phyloP scores from a whole-genome alignment of 2,113 vertebrate species.

The Laticauda laticaudata region DNA sequence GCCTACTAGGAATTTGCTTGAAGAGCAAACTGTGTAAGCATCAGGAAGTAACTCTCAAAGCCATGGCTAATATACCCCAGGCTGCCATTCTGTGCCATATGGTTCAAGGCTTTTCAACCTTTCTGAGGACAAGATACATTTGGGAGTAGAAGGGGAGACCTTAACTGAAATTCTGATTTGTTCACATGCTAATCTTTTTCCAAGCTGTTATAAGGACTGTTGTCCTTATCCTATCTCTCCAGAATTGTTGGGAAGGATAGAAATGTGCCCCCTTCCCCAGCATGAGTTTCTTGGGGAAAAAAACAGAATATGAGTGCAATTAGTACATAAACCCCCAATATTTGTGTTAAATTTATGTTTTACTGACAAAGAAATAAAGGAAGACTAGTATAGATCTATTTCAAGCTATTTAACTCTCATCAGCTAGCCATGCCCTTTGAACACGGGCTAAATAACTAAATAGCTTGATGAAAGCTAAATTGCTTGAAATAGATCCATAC shows the following conservation, averaged over 20 bases:
- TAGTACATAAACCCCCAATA: neutral
- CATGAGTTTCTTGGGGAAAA: neutral
- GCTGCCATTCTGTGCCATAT: neutral
- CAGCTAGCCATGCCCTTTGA: too few relatives aligned
- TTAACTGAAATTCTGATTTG: fast-evolving
- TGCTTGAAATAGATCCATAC: too few relatives aligned
- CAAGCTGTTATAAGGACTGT: too few relatives aligned
- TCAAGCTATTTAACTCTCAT: too few relatives aligned
- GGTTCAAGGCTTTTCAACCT: neutral
- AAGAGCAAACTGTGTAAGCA: neutral
- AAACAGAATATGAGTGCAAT: neutral
- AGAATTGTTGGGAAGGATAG: neutral
- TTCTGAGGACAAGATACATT: neutral
- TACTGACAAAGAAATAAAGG: too few relatives aligned
- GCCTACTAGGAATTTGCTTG: neutral
- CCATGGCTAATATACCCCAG: neutral
- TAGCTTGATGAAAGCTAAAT: too few relatives aligned
- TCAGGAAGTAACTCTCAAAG: neutral
- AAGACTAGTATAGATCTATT: too few relatives aligned
- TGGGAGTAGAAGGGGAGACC: fast-evolving
- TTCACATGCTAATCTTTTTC: fast-evolving
- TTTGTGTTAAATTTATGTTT: too few relatives aligned
- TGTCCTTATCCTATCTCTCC: neutral
- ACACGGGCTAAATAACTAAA: too few relatives aligned
- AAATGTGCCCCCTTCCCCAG: neutral